Conservation (phyloP, 2,113 vertebrate genomes). For the pig (Sus scrofa) region T2T-Sscrofa CM000827.6:60291001-60291500, state of each 20-base stretch:
- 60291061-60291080: background rate
- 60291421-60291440: background rate
- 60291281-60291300: background rate
- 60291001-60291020: background rate
- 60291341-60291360: background rate
- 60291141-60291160: background rate
- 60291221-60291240: constrained; percentile 41
- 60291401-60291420: background rate
- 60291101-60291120: background rate
- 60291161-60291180: background rate
- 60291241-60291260: background rate
- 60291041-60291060: background rate
- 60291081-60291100: background rate
- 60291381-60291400: background rate
- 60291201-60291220: background rate
- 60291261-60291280: background rate
- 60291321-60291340: background rate
- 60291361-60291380: background rate
- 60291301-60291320: background rate
- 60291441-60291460: background rate
- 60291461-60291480: fast-evolving
- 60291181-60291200: background rate
- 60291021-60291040: background rate
- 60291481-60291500: background rate
- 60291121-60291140: background rate